Percentiles rank a stretch among this genome's conserved stretches.
phyloP scores from a whole-genome alignment of 2,113 vertebrate species.

The Notarius quadriscutis region DNA sequence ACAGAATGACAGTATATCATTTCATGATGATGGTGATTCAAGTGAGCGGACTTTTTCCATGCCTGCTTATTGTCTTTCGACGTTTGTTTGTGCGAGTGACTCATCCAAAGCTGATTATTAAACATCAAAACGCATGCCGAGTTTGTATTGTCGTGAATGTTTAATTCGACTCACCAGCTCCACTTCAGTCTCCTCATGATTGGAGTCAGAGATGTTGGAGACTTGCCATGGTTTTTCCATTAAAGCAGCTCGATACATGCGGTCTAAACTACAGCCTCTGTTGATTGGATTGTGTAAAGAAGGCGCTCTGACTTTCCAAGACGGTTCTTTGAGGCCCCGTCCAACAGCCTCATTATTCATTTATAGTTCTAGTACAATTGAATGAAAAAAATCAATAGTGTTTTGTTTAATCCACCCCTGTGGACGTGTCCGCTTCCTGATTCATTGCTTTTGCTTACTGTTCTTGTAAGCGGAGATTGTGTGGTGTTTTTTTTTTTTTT shows the following conservation, averaged over 20 bases:
- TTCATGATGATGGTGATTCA: background rate
- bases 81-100: background rate
- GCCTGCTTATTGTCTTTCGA: background rate
- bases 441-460: background rate
- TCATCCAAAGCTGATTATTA: background rate
- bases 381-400: slow-evolving; percentile 47
- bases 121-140: background rate
- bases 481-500: background rate
- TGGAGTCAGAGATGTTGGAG: background rate
- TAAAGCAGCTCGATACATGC: background rate
- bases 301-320: slow-evolving; percentile 16
- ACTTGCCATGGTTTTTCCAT: background rate
- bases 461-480: background rate
- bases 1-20: background rate
- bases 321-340: slow-evolving; percentile 33
- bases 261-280: slow-evolving; percentile 26
- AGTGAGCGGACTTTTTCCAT: background rate
- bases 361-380: slow-evolving; percentile 48
- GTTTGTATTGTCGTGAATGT: background rate
- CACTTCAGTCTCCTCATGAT: background rate
- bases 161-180: background rate
- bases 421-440: slow-evolving; percentile 30
- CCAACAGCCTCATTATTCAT: slow-evolving; percentile 35
- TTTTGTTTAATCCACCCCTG: slow-evolving; percentile 44
- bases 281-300: background rate